Base-by-base conservation (phyloP, 1,140 invertebrate species). In the Apolygus lucorum region DNA sequence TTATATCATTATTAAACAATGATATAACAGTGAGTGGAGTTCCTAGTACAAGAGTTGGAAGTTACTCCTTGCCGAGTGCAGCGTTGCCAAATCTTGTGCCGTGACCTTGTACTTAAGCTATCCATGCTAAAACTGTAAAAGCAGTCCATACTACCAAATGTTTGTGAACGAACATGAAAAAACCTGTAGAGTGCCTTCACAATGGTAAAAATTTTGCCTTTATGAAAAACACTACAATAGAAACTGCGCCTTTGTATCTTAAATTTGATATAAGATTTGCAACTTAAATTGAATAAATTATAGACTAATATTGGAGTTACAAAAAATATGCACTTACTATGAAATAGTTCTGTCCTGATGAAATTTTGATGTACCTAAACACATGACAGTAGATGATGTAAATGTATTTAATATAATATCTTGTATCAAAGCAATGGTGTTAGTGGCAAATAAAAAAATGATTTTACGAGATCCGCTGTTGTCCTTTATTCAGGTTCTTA, bases 391-490 rank as follows among this genome's bases (percentile, higher is more conserved):
- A 59, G 22, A 22, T 14, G 22, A 22, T 13, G 4, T 24, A 13
- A 4, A 59, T 22, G 11, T 59, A 59, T 59, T 24, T 59, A 59
- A 42, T 42, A 11, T 11, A 11, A 59, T 59, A 59, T 59, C 11
- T 59, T 59, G 54, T 59, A 17, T 59, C 11, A 59, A 59, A 59
- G 54, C 54, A 59, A 59, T 59, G 54, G 54, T 59, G 54, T 59
- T 59, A 14, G 54, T 24, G 54, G 22, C 22, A 24, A 59, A 59
- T 59, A 59, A 59, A 59, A 24, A 59, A n/a, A n/a, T n/a, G n/a
- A n/a, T n/a, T n/a, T n/a, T n/a, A n/a, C n/a, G n/a, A n/a, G n/a
- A n/a, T n/a, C n/a, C n/a, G n/a, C n/a, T n/a, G n/a, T n/a, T n/a
- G n/a, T n/a, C n/a, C n/a, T n/a, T n/a, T n/a, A n/a, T n/a, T n/a